These are phyloP conservation scores for Porites evermanni DNA, from an alignment of 92 coral and sea anemone species.

Conservation along the genomic window DNA sequence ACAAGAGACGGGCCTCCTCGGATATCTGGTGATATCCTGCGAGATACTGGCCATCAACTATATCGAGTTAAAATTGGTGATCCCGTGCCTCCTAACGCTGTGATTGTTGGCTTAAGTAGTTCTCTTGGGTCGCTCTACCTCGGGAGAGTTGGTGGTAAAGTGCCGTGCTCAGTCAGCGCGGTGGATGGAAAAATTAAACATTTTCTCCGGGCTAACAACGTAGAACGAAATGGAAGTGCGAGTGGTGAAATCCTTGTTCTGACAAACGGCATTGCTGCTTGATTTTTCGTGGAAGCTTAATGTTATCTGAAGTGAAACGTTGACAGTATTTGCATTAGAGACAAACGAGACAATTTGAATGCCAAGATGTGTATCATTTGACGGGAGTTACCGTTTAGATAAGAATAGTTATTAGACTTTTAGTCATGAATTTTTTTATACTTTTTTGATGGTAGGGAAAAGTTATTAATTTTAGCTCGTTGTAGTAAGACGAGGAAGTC, in stretches of 20 bases:
- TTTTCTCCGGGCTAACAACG: not conserved
- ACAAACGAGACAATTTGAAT: too few species aligned
- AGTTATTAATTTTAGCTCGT: too few species aligned
- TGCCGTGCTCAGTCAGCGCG: not conserved
- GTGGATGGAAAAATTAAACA: not conserved
- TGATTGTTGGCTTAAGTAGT: not conserved
- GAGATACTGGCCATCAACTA: not conserved
- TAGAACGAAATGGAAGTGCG: not conserved
- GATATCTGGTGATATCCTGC: not conserved
- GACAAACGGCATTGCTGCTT: not conserved
- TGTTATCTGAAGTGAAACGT: too few species aligned
- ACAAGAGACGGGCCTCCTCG: fast-evolving
- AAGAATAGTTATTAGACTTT: too few species aligned
- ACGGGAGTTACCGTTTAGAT: too few species aligned
- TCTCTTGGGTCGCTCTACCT: not conserved
- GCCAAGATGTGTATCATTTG: too few species aligned
- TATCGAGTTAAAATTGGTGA: not conserved
- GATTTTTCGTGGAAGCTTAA: too few species aligned
- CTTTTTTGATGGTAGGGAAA: too few species aligned
- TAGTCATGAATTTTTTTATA: too few species aligned
- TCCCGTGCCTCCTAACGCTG: constrained; percentile 4
- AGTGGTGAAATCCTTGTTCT: constrained; percentile 8
- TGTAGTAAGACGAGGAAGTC: too few species aligned
- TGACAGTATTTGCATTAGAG: too few species aligned
- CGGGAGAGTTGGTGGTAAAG: not conserved